Evolutionary conservation across 2,888 invertebrate species (phyloP).

Genomic region (Acutogordius australiensis): DNA sequence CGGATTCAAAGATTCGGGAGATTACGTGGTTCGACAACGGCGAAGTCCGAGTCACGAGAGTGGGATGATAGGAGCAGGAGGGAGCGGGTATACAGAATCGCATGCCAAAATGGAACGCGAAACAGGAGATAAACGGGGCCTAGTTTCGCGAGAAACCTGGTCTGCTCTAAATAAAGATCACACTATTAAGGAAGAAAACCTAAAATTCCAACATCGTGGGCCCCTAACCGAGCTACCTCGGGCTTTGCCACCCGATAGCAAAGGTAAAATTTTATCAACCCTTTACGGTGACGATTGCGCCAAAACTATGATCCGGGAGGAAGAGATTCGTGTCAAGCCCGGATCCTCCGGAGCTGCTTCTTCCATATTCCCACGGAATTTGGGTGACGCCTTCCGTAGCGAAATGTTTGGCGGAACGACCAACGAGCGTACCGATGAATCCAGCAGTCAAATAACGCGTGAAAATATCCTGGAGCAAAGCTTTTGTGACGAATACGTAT

Average conservation of each 20-base stretch:
- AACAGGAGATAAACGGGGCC: not conserved
- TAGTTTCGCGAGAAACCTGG: not conserved
- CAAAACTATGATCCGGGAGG: not conserved
- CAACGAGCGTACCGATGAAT: not conserved
- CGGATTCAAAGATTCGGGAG: not conserved
- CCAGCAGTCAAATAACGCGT: not conserved
- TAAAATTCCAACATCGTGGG: slow-evolving; percentile 1
- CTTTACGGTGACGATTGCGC: not conserved
- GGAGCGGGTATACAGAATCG: not conserved
- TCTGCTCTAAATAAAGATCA: not conserved
- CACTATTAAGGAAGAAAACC: not conserved
- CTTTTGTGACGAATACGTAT: not conserved
- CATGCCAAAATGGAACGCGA: slow-evolving; percentile 2
- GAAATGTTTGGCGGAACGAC: not conserved
- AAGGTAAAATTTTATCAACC: not conserved
- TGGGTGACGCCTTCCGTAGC: not conserved
- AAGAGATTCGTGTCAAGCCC: not conserved
- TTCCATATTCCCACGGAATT: not conserved
- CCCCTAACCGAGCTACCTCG: not conserved
- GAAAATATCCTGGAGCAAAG: slow-evolving; percentile 5
- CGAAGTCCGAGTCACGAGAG: no score
- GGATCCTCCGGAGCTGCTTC: no score
- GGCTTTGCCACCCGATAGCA: not conserved
- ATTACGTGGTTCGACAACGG: not conserved
- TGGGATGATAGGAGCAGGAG: no score